A percentile compares a stretch with the other conserved stretches of the same genome.
phyloP scores from a whole-genome alignment of 2,113 vertebrate genomes.

The Raja brachyura region DNA sequence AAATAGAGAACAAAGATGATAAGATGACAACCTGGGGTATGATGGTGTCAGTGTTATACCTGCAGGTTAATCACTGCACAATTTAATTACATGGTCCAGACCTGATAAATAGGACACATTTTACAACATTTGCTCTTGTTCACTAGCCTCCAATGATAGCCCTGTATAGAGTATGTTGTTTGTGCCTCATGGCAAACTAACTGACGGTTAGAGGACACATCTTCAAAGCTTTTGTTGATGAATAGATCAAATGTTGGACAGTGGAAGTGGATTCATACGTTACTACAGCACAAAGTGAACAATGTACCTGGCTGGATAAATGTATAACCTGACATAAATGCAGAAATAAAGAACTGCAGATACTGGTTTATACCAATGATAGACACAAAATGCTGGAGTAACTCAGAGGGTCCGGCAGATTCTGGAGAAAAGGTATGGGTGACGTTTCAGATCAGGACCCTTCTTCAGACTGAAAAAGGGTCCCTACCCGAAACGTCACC shows the following conservation, averaged over 20 bases:
- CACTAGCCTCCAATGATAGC: no score
- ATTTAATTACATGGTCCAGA: background rate
- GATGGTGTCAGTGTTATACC: background rate
- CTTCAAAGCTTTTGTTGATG: background rate
- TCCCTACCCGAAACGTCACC: no score
- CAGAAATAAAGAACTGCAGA: no score
- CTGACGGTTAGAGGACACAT: background rate
- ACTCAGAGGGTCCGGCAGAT: no score
- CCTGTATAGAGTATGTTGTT: background rate
- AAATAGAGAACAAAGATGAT: background rate
- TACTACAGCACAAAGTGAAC: background rate
- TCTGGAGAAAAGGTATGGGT: no score
- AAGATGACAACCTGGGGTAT: background rate
- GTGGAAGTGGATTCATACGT: background rate
- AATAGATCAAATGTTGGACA: background rate
- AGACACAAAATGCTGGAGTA: no score
- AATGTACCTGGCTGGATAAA: background rate
- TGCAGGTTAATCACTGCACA: background rate
- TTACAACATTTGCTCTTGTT: background rate
- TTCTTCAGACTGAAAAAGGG: no score
- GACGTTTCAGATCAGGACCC: no score
- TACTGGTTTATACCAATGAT: no score
- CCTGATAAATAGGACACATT: background rate
- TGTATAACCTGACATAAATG: background rate
- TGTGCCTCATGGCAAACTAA: background rate